phyloP scores from a whole-genome alignment of 2,113 vertebrate species.

The Thryonomys swinderianus region DNA sequence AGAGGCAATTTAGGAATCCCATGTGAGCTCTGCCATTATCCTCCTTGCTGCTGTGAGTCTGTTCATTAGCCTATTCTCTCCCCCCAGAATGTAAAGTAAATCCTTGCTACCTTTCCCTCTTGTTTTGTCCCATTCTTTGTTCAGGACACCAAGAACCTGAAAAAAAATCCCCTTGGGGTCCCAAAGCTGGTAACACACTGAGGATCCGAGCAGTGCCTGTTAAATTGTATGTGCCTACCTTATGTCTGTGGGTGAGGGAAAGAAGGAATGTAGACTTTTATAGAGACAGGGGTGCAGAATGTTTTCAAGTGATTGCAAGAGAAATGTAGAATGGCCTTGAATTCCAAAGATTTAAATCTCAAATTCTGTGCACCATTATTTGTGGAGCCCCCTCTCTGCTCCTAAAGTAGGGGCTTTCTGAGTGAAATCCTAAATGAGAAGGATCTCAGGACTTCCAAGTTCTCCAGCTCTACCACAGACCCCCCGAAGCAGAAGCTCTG shows the following conservation, averaged over 20 bases:
- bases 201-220: neutral
- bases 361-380: neutral
- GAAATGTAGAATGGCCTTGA: neutral
- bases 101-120: neutral
- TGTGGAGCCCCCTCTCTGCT: neutral
- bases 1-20: neutral
- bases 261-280: neutral
- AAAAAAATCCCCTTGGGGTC: neutral
- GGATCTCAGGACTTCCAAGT: neutral
- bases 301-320: neutral
- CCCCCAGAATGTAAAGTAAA: neutral
- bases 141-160: neutral
- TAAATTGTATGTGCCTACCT: too few relatives aligned
- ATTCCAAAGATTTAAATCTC: neutral
- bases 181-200: neutral
- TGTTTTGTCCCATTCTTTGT: neutral
- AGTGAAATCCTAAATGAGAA: neutral
- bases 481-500: neutral
- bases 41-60: neutral
- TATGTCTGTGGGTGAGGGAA: rapidly evolving
- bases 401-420: neutral
- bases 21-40: neutral
- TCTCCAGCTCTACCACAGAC: neutral
- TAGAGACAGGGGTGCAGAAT: neutral
- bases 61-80: neutral